Conservation (phyloP, 2,888 invertebrate genomes). For the Branchinecta sandiegonensis region DNA sequence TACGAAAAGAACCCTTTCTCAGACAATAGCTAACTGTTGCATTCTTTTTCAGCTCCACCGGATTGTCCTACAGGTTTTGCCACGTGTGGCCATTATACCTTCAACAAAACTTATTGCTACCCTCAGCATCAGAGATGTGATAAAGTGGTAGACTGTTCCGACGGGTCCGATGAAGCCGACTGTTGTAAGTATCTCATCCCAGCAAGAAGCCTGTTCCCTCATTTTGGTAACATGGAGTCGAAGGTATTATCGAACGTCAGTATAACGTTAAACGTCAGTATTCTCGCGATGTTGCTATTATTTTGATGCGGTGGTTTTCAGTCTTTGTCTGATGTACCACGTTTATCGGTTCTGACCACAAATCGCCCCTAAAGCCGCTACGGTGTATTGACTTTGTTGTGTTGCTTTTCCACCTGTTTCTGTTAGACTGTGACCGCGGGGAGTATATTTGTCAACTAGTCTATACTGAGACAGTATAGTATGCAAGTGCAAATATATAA, state of each 20-base stretch:
- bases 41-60: conserved; percentile 58
- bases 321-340: too few relatives aligned
- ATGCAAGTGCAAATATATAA: too few relatives aligned
- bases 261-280: neutral
- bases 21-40: too few relatives aligned
- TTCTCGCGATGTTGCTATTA: neutral
- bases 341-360: too few relatives aligned
- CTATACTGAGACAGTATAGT: too few relatives aligned
- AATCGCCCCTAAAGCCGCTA: too few relatives aligned
- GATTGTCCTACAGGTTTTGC: conserved; percentile 73
- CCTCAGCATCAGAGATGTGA: conserved; percentile 87
- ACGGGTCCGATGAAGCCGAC: conserved; percentile 84
- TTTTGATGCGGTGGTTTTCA: too few relatives aligned
- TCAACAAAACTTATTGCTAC: conserved; percentile 90
- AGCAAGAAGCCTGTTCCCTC: neutral
- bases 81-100: conserved; percentile 81
- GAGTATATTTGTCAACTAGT: too few relatives aligned
- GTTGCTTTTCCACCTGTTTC: too few relatives aligned
- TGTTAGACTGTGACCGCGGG: too few relatives aligned
- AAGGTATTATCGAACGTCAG: neutral
- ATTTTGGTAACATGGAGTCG: neutral
- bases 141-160: conserved; percentile 73
- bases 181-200: conserved; percentile 61
- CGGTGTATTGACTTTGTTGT: too few relatives aligned
- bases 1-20: too few relatives aligned